phyloP scores from a whole-genome alignment of 2,113 vertebrate species.

The Synchiropus splendidus region DNA sequence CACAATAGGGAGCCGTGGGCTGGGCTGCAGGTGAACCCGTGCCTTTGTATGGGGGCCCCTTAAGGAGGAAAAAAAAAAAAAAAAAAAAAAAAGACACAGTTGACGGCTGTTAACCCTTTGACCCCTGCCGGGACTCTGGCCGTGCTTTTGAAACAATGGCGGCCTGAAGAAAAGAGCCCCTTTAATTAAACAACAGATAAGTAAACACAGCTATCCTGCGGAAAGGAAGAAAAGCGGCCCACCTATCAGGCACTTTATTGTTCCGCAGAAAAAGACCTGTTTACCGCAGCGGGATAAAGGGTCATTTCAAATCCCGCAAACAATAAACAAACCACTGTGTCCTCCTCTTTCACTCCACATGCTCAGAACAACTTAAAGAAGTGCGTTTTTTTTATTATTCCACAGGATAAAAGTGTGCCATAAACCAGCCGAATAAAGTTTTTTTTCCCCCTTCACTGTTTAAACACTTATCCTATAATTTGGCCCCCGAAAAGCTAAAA shows the following conservation, averaged over 20 bases:
- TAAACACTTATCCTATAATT: constrained; percentile 25
- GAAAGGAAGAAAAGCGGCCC: constrained; percentile 45
- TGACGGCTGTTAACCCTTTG: constrained; percentile 82
- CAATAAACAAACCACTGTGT: constrained; percentile 33
- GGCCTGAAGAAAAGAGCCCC: constrained; percentile 58
- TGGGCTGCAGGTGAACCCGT: constrained; percentile 80
- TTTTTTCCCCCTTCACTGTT: constrained; percentile 6
- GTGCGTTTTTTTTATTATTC: constrained; percentile 19
- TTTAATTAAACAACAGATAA: constrained; percentile 75
- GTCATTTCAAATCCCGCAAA: constrained; percentile 43
- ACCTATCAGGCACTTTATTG: constrained; percentile 55
- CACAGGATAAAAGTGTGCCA: too few species aligned
- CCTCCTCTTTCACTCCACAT: too few species aligned
- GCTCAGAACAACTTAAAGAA: too few species aligned
- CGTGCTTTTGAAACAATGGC: constrained; percentile 66
- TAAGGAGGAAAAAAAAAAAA: constrained; percentile 43
- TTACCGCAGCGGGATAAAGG: constrained; percentile 49
- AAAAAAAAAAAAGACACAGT: constrained; percentile 63
- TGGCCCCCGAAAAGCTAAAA: constrained; percentile 33
- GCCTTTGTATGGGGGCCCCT: constrained; percentile 72
- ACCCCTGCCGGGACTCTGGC: constrained; percentile 68
- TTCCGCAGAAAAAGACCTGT: constrained; percentile 47
- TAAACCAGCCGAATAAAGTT: too few species aligned
- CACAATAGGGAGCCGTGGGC: constrained; percentile 74
- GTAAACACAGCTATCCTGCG: constrained; percentile 63